Conservation (phyloP, 2,888 invertebrate genomes). For the Tipula helvola region DNA sequence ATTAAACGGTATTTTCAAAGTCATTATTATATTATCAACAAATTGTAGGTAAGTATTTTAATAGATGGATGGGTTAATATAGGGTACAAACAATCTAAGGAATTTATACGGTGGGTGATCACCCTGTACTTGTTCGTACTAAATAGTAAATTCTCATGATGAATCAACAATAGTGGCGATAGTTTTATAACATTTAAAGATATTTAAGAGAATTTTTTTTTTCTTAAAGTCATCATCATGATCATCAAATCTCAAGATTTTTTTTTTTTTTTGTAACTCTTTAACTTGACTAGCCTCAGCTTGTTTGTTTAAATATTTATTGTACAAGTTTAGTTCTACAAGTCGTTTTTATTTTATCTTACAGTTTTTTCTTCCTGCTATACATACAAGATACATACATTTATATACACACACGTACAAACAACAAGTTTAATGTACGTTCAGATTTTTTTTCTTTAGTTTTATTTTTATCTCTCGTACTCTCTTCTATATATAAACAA, state of each 20-base stretch:
- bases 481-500: not conserved
- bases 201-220: not conserved
- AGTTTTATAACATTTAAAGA: not conserved
- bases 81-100: not conserved
- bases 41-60: not conserved
- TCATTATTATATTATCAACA: conserved; percentile 10
- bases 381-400: not conserved
- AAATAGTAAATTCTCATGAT: not conserved
- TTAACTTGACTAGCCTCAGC: conserved; percentile 6
- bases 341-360: not conserved
- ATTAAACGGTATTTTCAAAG: conserved; percentile 11
- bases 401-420: not conserved
- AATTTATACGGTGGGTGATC: not conserved
- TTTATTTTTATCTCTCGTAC: not conserved
- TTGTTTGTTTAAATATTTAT: conserved; percentile 10
- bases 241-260: not conserved
- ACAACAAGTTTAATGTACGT: conserved; percentile 6
- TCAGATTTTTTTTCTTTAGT: not conserved
- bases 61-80: not conserved
- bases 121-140: not conserved
- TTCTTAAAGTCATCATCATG: conserved; percentile 1
- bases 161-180: conserved; percentile 4
- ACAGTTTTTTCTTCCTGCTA: not conserved
- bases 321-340: conserved; percentile 9
- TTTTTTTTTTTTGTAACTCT: not conserved